Evolutionary conservation across 2,888 invertebrate species (phyloP), one percentile per base, ranked within the genome.

Genomic region (Philonicus albiceps): DNA sequence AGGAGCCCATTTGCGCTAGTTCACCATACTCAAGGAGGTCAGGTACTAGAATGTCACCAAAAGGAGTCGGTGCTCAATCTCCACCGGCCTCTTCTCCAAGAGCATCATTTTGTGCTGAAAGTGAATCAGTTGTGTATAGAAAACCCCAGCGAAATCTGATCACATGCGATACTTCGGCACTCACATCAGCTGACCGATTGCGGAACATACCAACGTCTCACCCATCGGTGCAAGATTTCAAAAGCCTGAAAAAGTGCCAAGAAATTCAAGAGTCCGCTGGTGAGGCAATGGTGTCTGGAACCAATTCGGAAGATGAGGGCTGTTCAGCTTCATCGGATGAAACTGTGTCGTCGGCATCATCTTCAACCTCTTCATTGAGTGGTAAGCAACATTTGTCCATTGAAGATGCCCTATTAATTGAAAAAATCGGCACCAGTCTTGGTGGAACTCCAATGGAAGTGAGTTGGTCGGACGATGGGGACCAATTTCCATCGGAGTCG

Each of bases 271-370:
- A 94, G 89, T 93, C 95, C 1, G 95, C 95, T 2, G 95, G 94
- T 31, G 95, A 95, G 90, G 94, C 94, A 0, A 94, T 95, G 93
- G 95, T 95, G 43, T 95, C 95, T n/a, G 95, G 94, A 87, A 93
- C 93, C 87, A 94, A 94, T 88, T 94, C 94, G 0, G 94, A 94
- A 89, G 94, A 94, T 88, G 94, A 94, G 89, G 93, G 93, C 88
- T 93, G 92, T 86, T 91, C 93, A 88, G 93, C 93, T 7, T 93
- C 93, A 53, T 92, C 93, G 11, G 91, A 93, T 90, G 91, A 92
- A 88, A 91, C 91, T 76, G 93, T 76, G 89, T 93, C 88, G 92
- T 93, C 87, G 92, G 93, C 90, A 88, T 93, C 89, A 90, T 93
- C 64, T 92, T 90, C 91, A 16, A 90, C 90, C 2, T 90, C 91